Percentiles rank a stretch among this genome's conserved stretches.
Conservation (phyloP, 2,113 vertebrate genomes). For the Puffinus mauretanicus region DNA sequence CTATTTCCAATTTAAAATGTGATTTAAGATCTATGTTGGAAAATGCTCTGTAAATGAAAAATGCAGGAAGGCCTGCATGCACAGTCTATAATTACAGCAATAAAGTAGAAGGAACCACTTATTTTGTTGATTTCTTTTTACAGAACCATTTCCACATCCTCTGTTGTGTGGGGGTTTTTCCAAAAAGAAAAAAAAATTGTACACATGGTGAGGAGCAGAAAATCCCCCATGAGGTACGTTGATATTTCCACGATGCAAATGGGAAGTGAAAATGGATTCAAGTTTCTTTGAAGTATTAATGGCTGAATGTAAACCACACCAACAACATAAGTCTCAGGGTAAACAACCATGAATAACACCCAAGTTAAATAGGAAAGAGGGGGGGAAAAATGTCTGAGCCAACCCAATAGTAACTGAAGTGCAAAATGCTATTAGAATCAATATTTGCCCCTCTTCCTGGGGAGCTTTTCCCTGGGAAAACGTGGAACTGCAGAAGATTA, state of each 20-base stretch:
- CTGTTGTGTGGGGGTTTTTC: neutral
- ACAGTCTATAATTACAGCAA: neutral
- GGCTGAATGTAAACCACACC: neutral
- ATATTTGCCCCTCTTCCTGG: neutral
- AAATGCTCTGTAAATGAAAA: conserved; percentile 1
- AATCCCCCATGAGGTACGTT: conserved; percentile 1
- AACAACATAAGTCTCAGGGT: neutral
- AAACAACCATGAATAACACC: neutral
- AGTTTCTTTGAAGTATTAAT: conserved; percentile 12
- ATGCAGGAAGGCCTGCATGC: neutral
- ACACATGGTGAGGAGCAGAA: neutral
- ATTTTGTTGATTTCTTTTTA: conserved; percentile 43
- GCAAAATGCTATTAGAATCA: neutral
- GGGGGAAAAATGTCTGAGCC: neutral
- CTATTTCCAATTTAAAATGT: neutral
- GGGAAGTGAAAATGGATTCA: conserved; percentile 39
- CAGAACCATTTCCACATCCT: conserved; percentile 50
- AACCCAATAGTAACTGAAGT: neutral
- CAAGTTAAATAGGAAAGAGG: neutral
- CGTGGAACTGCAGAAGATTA: neutral
- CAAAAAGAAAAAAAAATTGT: neutral
- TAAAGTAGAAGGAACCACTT: conserved; percentile 37
- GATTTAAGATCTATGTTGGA: neutral
- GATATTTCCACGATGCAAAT: neutral
- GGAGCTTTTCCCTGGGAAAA: neutral